phyloP scores from a whole-genome alignment of 35 echinoderm and acorn worm species.

The Strongylocentrotus purpuratus region DNA sequence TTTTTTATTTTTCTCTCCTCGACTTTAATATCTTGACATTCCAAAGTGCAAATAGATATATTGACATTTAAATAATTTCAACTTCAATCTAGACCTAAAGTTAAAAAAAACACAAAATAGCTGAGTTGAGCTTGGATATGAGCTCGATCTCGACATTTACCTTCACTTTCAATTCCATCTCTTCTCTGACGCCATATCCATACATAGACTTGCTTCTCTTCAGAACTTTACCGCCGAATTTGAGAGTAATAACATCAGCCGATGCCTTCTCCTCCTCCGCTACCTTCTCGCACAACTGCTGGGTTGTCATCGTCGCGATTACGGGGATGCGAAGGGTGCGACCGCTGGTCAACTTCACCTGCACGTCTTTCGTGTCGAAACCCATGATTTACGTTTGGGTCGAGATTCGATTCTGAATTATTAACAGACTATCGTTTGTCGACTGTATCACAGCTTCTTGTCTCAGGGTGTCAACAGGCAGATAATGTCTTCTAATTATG shows the following conservation, averaged over 20 bases:
- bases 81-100: too few species aligned
- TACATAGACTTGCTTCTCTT: constrained; percentile 56
- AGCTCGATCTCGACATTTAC: background rate
- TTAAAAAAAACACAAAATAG: too few species aligned
- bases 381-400: constrained; percentile 19
- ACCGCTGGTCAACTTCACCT: constrained; percentile 66
- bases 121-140: too few species aligned
- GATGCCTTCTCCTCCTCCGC: constrained; percentile 65
- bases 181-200: constrained; percentile 58
- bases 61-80: too few species aligned
- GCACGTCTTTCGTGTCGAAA: constrained; percentile 42
- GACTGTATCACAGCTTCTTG: background rate
- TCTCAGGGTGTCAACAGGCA: background rate
- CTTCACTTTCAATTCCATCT: constrained; percentile 70
- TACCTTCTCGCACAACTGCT: constrained; percentile 56
- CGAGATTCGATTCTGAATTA: background rate
- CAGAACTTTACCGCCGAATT: constrained; percentile 72
- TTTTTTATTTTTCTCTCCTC: too few species aligned
- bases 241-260: constrained; percentile 52
- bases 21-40: too few species aligned
- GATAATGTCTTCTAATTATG: background rate
- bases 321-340: constrained; percentile 50
- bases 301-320: constrained; percentile 1
- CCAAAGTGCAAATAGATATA: too few species aligned
- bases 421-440: background rate